Percentiles rank a stretch among this genome's conserved stretches.
Conservation (phyloP, 2,113 vertebrate species). For the Salvelinus namaycush region DNA sequence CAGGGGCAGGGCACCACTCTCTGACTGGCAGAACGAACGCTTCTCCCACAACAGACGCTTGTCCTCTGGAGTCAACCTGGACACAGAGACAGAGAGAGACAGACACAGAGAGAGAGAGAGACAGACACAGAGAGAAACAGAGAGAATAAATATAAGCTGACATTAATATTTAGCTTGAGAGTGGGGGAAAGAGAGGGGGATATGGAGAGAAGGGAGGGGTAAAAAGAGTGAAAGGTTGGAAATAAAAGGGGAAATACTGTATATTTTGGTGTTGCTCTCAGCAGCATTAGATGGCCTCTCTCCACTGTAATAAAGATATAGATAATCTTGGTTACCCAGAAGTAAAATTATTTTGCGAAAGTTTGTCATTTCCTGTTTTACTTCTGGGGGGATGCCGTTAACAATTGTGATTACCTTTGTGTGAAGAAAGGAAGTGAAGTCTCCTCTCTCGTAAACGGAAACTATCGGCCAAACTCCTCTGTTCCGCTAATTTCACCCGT, state of each 20-base stretch:
- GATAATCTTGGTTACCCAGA: too few species aligned
- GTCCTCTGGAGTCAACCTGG: slow-evolving; percentile 84
- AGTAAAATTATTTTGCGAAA: too few species aligned
- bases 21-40: slow-evolving; percentile 84
- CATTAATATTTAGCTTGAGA: neutral
- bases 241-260: neutral
- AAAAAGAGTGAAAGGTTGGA: neutral
- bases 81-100: slow-evolving; percentile 41
- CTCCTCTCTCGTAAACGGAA: too few species aligned
- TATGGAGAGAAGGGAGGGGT: neutral
- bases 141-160: neutral
- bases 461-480: too few species aligned
- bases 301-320: too few species aligned
- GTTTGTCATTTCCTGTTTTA: too few species aligned
- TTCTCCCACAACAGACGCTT: slow-evolving; percentile 91
- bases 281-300: too few species aligned
- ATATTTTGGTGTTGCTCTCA: neutral
- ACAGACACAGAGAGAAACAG: neutral
- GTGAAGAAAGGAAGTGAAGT: too few species aligned
- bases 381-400: too few species aligned
- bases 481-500: too few species aligned
- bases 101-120: neutral
- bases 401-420: too few species aligned
- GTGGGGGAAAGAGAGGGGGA: neutral
- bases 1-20: slow-evolving; percentile 84